A percentile compares a stretch with the other conserved stretches of the same genome.
These are phyloP conservation scores for Madoqua kirkii DNA, from an alignment of 2,113 vertebrate genomes.

Conservation along the genomic window DNA sequence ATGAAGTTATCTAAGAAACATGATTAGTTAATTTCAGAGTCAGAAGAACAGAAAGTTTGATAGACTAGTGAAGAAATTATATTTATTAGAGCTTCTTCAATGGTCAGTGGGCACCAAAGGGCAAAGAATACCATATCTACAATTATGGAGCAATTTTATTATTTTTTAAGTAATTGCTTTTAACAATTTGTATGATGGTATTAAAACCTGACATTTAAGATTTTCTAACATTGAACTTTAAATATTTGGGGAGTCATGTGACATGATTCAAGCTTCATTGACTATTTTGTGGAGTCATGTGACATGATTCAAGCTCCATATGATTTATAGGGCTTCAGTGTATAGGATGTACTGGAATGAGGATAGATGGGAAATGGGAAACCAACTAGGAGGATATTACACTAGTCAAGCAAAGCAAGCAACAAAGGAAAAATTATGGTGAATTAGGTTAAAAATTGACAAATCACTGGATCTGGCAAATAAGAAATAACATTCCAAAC, in stretches of 20 bases:
- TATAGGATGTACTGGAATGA: background rate
- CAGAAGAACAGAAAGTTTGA: background rate
- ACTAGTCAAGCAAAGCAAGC: background rate
- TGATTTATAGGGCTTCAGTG: background rate
- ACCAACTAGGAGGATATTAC: background rate
- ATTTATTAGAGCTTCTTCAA: background rate
- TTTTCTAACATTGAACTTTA: background rate
- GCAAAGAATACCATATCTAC: background rate
- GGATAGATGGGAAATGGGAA: background rate
- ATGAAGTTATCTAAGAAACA: background rate
- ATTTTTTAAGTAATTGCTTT: background rate
- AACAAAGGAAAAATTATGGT: background rate
- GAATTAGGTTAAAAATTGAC: background rate
- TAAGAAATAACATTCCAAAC: background rate
- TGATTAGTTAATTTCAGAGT: background rate
- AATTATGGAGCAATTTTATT: background rate
- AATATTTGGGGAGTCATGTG: background rate
- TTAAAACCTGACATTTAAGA: background rate
- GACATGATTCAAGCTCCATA: background rate
- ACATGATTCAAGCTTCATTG: background rate
- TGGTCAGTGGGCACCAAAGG: background rate
- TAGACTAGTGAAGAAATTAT: background rate
- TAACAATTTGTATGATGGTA: background rate
- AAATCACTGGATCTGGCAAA: background rate
- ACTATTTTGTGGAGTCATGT: background rate